Evolutionary conservation across 2,797 vertebrate species (phyloP), one percentile per base, ranked within the genome.

Genomic region (Notolabrus celidotus): DNA sequence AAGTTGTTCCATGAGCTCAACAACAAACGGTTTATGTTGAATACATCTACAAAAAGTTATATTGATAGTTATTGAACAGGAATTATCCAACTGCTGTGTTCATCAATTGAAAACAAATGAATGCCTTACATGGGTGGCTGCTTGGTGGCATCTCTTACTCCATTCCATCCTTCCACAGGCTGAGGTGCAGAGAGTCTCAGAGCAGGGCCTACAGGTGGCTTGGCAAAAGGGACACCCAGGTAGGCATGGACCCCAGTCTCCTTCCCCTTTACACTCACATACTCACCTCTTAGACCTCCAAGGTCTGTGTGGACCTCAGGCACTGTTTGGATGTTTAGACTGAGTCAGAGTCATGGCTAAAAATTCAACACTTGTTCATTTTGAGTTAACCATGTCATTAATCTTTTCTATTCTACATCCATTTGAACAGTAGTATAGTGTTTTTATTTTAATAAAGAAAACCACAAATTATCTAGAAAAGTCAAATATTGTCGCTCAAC

Each of bases 201-300:
- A 51, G 33, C 33, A 33, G 89, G 86, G 10, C 92, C 92, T 0
- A 94, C 10, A 0, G 94, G 94, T 12, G 93, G 89, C 63, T 90
- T 88, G 0, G 93, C 94, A 75, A 93, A 95, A 4, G 94, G 94
- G 43, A 95, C 56, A 2, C 91, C 88, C 63, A 94, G 62, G 78
- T 79, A 95, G 82, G 90, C 74, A 57, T 93, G 86, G 61, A 91
- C 85, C 4, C 86, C 64, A 0, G 31, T 65, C 53, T 92, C 90
- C 1, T 79, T 90, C 61, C 89, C 92, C 68, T 92, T 93, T 2
- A 93, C 91, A 5, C 36, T 87, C 43, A 86, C 22, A 77, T 88
- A 79, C 50, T 68, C 38, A 3, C 94, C 94, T 69, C 71, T 91
- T 36, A 95, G 59, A 46, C 60, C 82, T 5, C 94, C 94, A 0